Evolutionary conservation across 2,888 invertebrate species (phyloP).

Genomic region (Hydrotaea cyrtoneurina): DNA sequence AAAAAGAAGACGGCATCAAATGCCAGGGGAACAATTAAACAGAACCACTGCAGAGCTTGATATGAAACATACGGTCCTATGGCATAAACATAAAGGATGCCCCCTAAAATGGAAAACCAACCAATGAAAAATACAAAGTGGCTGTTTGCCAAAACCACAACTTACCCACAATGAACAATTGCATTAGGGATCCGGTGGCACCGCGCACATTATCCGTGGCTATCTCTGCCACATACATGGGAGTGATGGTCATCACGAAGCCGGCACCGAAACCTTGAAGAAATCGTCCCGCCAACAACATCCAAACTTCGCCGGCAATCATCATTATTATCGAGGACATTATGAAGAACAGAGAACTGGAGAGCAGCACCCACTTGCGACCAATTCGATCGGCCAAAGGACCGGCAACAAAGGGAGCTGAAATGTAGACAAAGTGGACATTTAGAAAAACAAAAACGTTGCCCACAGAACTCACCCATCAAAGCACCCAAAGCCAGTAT

Average conservation of each 20-base stretch:
- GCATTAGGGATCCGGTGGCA: slow-evolving; percentile 90
- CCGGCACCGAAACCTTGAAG: slow-evolving; percentile 85
- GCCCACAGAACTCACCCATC: slow-evolving; percentile 81
- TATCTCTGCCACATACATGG: slow-evolving; percentile 94
- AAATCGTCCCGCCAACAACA: slow-evolving; percentile 81
- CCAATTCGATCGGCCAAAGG: slow-evolving; percentile 85
- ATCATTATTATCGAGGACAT: slow-evolving; percentile 86
- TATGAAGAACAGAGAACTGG: slow-evolving; percentile 85
- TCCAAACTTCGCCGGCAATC: slow-evolving; percentile 83
- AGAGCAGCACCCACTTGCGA: slow-evolving; percentile 86
- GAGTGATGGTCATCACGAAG: slow-evolving; percentile 87
- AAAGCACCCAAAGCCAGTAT: slow-evolving; percentile 87
- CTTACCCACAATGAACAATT: slow-evolving; percentile 85
- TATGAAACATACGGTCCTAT: slow-evolving; percentile 88
- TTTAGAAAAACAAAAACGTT: background rate
- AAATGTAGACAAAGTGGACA: slow-evolving; percentile 7
- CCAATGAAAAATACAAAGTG: background rate
- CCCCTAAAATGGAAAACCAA: slow-evolving; percentile 80
- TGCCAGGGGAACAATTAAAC: slow-evolving; percentile 83
- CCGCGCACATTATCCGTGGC: slow-evolving; percentile 90
- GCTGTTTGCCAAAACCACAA: no score
- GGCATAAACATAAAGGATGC: slow-evolving; percentile 86
- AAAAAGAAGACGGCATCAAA: slow-evolving; percentile 85
- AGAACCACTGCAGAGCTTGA: slow-evolving; percentile 84
- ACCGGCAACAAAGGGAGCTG: slow-evolving; percentile 87